A percentile compares a stretch with the other conserved stretches of the same genome.
These are phyloP conservation scores for Trididemnum clinides DNA, from an alignment of 23 tunicate genomes.

Conservation along the genomic window DNA sequence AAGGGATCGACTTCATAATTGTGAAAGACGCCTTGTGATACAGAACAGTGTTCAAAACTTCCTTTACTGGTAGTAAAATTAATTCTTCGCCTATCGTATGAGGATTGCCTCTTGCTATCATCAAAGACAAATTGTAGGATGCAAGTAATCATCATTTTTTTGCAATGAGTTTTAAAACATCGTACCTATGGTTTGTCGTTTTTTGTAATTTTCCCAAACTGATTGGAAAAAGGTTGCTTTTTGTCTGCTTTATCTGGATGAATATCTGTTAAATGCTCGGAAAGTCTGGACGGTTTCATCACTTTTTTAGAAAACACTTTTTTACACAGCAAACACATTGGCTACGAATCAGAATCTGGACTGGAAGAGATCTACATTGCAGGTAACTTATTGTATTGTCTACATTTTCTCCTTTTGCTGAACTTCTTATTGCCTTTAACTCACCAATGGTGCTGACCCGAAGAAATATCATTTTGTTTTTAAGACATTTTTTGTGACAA, in stretches of 20 bases:
- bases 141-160: constrained; percentile 4
- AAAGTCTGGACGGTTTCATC: too few relatives aligned
- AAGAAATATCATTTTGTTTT: too few relatives aligned
- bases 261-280: constrained; percentile 17
- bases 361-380: neutral
- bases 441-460: too few relatives aligned
- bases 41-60: constrained; percentile 28
- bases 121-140: constrained; percentile 22
- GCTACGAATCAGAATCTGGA: neutral
- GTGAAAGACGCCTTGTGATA: constrained; percentile 29
- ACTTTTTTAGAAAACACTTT: neutral
- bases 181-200: constrained; percentile 31
- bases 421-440: too few relatives aligned
- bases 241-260: constrained; percentile 8
- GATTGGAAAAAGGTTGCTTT: constrained; percentile 6
- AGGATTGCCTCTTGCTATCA: constrained; percentile 33
- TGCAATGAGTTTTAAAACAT: constrained; percentile 34
- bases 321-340: neutral
- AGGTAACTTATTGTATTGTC: neutral
- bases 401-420: too few relatives aligned
- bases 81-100: constrained; percentile 40
- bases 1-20: neutral
- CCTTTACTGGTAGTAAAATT: constrained; percentile 18
- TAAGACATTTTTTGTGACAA: too few relatives aligned
- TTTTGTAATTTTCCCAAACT: constrained; percentile 30